A percentile compares a stretch with the other conserved stretches of the same genome.
phyloP scores from a whole-genome alignment of 2,113 vertebrate genomes.

The Cervus canadensis region DNA sequence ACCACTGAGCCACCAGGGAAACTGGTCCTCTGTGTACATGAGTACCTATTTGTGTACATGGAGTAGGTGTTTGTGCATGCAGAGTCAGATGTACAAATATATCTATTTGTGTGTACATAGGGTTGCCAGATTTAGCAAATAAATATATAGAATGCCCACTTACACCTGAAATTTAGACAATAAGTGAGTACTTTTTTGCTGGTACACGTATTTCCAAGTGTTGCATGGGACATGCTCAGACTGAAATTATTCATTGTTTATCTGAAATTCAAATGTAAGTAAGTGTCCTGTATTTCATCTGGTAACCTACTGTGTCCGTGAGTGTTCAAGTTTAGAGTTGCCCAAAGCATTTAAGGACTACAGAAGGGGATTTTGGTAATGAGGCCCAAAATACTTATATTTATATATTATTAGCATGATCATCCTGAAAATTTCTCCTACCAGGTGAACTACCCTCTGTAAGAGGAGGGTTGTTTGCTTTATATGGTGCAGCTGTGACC shows the following conservation, averaged over 20 bases:
- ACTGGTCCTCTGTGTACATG: rapidly evolving
- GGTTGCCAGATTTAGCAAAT: background rate
- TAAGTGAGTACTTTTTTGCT: background rate
- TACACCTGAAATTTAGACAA: background rate
- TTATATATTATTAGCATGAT: background rate
- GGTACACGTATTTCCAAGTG: background rate
- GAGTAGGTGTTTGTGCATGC: rapidly evolving
- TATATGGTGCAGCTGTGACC: background rate
- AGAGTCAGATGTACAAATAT: rapidly evolving
- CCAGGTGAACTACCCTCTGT: background rate
- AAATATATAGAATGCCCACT: background rate
- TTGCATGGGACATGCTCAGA: background rate
- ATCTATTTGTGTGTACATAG: no score
- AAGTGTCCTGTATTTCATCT: background rate
- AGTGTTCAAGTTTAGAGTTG: background rate
- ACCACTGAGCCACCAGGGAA: background rate
- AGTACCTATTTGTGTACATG: rapidly evolving
- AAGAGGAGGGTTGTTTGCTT: background rate
- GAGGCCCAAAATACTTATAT: background rate
- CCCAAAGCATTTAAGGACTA: no score
- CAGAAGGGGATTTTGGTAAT: background rate
- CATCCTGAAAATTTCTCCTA: background rate
- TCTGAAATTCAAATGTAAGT: background rate
- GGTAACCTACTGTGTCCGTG: rapidly evolving
- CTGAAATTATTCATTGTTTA: background rate